Evolutionary conservation across 2,888 invertebrate species (phyloP).

Genomic region (Cerceris ruficornis): DNA sequence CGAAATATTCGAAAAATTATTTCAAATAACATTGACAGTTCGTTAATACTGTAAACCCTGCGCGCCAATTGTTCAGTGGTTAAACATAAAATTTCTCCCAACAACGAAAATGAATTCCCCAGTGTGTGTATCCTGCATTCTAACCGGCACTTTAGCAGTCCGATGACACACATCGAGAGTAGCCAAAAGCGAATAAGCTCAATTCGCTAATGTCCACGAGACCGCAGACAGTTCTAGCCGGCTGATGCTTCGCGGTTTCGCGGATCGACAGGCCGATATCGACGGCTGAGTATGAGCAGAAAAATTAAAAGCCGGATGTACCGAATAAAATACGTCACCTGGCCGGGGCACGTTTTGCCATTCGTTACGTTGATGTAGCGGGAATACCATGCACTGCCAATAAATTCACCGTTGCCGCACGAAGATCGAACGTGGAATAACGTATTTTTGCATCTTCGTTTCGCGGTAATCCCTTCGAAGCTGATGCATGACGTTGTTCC

Average conservation of each 20-base stretch:
- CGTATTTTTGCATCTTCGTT: constrained; percentile 44
- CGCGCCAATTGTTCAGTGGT: constrained; percentile 36
- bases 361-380: constrained; percentile 46
- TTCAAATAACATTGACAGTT: neutral
- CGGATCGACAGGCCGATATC: constrained; percentile 59
- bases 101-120: constrained; percentile 54
- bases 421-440: constrained; percentile 34
- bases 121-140: constrained; percentile 28
- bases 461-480: neutral
- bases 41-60: constrained; percentile 32
- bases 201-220: constrained; percentile 62
- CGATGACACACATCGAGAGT: constrained; percentile 47
- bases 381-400: constrained; percentile 35
- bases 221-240: constrained; percentile 64
- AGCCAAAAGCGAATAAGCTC: constrained; percentile 43
- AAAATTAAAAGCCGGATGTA: constrained; percentile 58
- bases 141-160: constrained; percentile 45
- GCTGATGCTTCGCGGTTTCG: constrained; percentile 63
- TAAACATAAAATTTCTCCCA: constrained; percentile 45
- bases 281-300: constrained; percentile 37
- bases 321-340: constrained; percentile 47
- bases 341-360: constrained; percentile 13
- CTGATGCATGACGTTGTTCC: constrained; percentile 3
- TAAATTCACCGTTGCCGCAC: constrained; percentile 45
- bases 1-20: constrained; percentile 29